Evolutionary conservation across 2,888 invertebrate genomes (phyloP), one percentile per base, ranked within the genome.

Genomic region (Venustoraphidia nigricollis): DNA sequence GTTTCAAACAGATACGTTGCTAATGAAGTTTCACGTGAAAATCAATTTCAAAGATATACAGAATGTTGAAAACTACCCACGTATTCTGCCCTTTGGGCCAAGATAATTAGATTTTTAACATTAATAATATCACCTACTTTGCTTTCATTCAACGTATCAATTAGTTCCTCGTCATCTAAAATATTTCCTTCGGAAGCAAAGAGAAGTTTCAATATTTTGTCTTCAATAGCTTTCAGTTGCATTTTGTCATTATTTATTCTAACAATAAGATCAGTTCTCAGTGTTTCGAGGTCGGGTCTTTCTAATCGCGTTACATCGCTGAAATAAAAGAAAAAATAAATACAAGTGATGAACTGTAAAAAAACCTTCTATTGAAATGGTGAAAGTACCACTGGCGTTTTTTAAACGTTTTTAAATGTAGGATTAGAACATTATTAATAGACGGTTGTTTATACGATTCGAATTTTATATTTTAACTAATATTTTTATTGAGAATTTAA

Each of bases 251-350:
- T 70, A 58, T 91, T 91, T 53, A 93, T 93, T 57, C 83, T 81
- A 14, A 84, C 73, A 40, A 93, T 86, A 45, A 94, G 71, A 57
- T 90, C 86, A 48, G 83, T 87, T 46, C 93, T 75, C 62, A 81
- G 78, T 51, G 77, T 67, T 66, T 95, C 94, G 51, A 94, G 68
- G 54, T 91, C 91, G 0, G 93, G 93, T 54, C 86, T 71, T 66
- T 95, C 94, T 53, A 92, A 74, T 39, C 90, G 81, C n/a, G 93
- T 92, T 46, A 92, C 90, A 57, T 89, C 86, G 5, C 87, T 80
- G 56, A 37, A 64, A 58, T 40, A 40, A 41, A 58, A 42, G 43
- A 38, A 48, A 36, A 38, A 41, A 44, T 13, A 41, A 36, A 35
- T 47, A n/a, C 14, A 27, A 10, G 4, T 9, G 14, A 41, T 8